Evolutionary conservation across 2,888 invertebrate genomes (phyloP).

Genomic region (Microctonus aethiopoides): DNA sequence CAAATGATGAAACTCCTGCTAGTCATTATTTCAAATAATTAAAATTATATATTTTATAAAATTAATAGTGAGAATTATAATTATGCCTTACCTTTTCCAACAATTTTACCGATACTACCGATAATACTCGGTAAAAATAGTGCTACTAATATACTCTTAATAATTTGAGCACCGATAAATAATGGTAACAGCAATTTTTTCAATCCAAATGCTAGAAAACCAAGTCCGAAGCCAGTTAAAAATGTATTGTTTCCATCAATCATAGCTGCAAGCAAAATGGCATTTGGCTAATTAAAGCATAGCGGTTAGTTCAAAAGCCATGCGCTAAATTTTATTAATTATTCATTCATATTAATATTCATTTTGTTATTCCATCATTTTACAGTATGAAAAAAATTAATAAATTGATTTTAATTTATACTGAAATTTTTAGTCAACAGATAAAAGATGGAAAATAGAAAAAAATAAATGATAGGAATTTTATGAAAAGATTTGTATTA

Average conservation of each 20-base stretch:
- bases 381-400: too few relatives aligned
- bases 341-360: neutral
- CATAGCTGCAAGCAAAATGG: conserved; percentile 64
- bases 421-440: too few relatives aligned
- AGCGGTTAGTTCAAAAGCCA: conserved; percentile 64
- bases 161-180: conserved; percentile 83
- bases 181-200: conserved; percentile 87
- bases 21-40: conserved; percentile 9
- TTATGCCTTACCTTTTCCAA: conserved; percentile 78
- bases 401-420: too few relatives aligned
- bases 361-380: neutral
- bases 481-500: too few relatives aligned
- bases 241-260: conserved; percentile 72
- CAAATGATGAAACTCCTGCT: conserved; percentile 67
- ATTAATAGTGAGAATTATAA: neutral
- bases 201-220: conserved; percentile 80
- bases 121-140: conserved; percentile 87
- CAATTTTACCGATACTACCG: conserved; percentile 84
- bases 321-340: conserved; percentile 44
- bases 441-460: too few relatives aligned
- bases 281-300: conserved; percentile 63
- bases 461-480: too few relatives aligned
- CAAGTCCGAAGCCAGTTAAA: conserved; percentile 75
- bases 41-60: neutral
- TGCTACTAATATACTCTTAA: conserved; percentile 85